Conservation (phyloP, 1,140 invertebrate genomes). For the Pararge aegeria region DNA sequence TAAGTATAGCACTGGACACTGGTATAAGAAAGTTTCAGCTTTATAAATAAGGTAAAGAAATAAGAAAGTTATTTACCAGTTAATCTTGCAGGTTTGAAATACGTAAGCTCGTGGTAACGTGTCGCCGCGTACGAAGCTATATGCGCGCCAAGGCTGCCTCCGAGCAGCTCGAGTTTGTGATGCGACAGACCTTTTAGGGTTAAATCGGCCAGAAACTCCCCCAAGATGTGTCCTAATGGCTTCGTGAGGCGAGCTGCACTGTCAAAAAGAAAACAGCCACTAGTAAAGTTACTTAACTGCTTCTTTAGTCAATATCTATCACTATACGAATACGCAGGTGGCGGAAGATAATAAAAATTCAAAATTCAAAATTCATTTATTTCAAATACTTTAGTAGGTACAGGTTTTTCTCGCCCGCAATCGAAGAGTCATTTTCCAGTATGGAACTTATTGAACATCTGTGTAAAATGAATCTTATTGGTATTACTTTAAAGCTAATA, state of each 20-base stretch:
- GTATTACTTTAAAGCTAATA: too few species aligned
- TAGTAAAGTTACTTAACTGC: not conserved
- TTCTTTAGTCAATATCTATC: too few species aligned
- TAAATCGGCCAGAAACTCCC: conserved; percentile 50
- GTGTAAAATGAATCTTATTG: too few species aligned
- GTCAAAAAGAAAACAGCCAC: not conserved
- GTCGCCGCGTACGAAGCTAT: conserved; percentile 50
- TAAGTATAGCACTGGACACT: too few species aligned
- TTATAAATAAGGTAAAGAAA: not conserved
- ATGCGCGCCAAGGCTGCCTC: conserved; percentile 61
- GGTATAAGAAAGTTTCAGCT: too few species aligned
- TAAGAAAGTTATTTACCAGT: conserved; percentile 36
- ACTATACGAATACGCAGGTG: too few species aligned
- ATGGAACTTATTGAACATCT: too few species aligned
- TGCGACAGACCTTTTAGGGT: conserved; percentile 37
- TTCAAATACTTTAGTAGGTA: too few species aligned
- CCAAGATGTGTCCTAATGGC: conserved; percentile 51
- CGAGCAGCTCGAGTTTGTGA: conserved; percentile 45
- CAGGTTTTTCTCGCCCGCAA: too few species aligned
- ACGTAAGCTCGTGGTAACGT: conserved; percentile 46
- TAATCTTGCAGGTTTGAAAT: conserved; percentile 42
- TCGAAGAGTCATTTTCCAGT: too few species aligned
- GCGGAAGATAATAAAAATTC: too few species aligned
- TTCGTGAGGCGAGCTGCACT: conserved; percentile 59
- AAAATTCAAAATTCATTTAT: too few species aligned